phyloP scores from a whole-genome alignment of 2,888 invertebrate species.

The Nysson spinosus region DNA sequence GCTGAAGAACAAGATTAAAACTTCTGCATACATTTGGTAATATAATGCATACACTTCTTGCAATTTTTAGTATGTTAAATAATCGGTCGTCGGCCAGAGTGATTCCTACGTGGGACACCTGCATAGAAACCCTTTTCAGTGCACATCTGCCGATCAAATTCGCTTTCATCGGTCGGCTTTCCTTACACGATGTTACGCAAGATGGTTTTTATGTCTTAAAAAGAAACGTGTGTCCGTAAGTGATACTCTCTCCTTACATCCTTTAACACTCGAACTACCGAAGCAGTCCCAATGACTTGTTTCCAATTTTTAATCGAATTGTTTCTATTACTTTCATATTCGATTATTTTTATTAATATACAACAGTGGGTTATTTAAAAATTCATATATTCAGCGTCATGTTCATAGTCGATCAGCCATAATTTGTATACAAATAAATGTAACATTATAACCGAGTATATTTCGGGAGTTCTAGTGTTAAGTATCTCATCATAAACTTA shows the following conservation, averaged over 20 bases:
- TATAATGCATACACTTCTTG: too few species aligned
- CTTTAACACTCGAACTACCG: too few species aligned
- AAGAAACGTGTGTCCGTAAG: conserved; percentile 65
- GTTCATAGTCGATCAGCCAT: too few species aligned
- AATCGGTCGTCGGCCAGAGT: conserved; percentile 74
- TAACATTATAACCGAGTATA: too few species aligned
- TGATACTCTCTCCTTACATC: neutral
- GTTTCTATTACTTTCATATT: too few species aligned
- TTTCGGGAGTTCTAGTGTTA: neutral
- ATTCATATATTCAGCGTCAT: too few species aligned
- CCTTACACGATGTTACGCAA: conserved; percentile 81
- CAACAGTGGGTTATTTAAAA: too few species aligned
- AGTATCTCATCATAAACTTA: neutral
- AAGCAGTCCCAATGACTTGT: too few species aligned
- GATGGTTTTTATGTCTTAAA: conserved; percentile 73
- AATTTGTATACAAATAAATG: too few species aligned
- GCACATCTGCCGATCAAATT: conserved; percentile 83
- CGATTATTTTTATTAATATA: too few species aligned
- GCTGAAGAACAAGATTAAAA: conserved; percentile 5
- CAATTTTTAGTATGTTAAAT: conserved; percentile 80
- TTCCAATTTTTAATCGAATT: too few species aligned
- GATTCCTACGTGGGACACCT: conserved; percentile 81
- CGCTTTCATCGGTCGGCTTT: conserved; percentile 81
- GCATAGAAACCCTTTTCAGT: conserved; percentile 81
- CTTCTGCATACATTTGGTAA: too few species aligned